phyloP scores from a whole-genome alignment of 2,797 vertebrate species.

The Anguilla marmorata region DNA sequence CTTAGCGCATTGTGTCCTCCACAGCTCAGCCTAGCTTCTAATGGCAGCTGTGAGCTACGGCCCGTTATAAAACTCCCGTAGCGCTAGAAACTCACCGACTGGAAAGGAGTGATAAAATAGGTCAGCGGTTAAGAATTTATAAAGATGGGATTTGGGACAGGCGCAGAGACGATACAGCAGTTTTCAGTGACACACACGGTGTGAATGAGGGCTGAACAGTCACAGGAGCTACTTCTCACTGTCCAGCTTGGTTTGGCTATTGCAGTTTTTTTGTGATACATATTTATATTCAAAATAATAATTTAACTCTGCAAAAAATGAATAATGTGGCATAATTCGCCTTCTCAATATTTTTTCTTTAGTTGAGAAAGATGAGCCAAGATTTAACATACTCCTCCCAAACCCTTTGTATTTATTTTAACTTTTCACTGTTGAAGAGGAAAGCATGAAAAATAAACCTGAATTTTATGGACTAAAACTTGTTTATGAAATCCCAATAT shows the following conservation, averaged over 20 bases:
- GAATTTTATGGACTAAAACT: neutral
- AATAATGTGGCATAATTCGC: neutral
- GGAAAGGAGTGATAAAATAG: conserved; percentile 10
- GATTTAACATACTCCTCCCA: neutral
- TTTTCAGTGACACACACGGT: neutral
- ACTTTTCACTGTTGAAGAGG: neutral
- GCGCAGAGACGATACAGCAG: neutral
- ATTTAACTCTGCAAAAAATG: neutral
- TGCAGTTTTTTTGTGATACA: neutral
- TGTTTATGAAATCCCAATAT: neutral
- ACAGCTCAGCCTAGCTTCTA: neutral
- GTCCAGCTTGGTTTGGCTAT: neutral
- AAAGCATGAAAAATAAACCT: neutral
- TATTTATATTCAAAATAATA: too few species aligned
- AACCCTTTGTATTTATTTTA: neutral
- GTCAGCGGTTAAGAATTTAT: neutral
- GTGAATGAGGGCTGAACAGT: neutral
- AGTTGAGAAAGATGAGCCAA: neutral
- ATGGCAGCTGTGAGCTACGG: neutral
- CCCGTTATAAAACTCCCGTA: neutral
- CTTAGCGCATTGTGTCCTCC: conserved; percentile 13
- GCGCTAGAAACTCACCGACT: neutral
- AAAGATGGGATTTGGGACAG: neutral
- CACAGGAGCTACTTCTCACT: neutral
- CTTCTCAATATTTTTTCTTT: neutral